Percentiles rank a stretch among this genome's conserved stretches.
phyloP scores from a whole-genome alignment of 2,888 invertebrate species.

The Drosophila greeni region DNA sequence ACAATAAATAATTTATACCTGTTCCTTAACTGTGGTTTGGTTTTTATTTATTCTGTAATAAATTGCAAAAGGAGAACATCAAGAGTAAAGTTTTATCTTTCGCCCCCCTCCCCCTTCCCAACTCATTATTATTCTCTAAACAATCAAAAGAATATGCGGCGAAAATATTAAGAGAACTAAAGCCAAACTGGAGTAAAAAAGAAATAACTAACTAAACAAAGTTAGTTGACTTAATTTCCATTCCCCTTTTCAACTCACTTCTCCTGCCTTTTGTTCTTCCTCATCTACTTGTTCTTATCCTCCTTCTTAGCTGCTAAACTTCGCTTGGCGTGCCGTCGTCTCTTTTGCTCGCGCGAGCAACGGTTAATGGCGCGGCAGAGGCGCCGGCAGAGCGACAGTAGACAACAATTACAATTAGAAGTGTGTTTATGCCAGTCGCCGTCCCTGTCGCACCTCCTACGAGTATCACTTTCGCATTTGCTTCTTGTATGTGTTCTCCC shows the following conservation, averaged over 20 bases:
- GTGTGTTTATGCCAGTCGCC: conserved; percentile 53
- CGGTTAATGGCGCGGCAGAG: conserved; percentile 23
- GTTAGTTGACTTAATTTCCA: conserved; percentile 9
- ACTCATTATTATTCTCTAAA: conserved; percentile 2
- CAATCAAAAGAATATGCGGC: background rate
- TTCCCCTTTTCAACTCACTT: background rate
- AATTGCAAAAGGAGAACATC: background rate
- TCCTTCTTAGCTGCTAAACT: conserved; percentile 17
- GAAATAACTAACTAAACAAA: conserved; percentile 5
- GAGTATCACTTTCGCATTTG: conserved; percentile 42
- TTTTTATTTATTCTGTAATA: background rate
- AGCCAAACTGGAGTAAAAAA: conserved; percentile 1
- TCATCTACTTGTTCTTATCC: background rate
- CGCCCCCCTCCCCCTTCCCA: background rate
- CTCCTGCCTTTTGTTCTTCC: background rate
- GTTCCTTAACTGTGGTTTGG: background rate
- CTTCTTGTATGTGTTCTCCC: conserved; percentile 5
- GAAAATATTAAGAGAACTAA: conserved; percentile 5
- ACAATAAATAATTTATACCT: background rate
- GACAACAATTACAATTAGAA: conserved; percentile 62
- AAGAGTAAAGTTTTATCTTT: background rate
- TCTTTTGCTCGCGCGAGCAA: conserved; percentile 7
- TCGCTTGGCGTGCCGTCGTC: conserved; percentile 13
- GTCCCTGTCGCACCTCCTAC: background rate
- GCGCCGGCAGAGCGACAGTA: conserved; percentile 27